Percentiles rank a stretch among this genome's conserved stretches.
These are phyloP conservation scores for Euwallacea similis DNA, from an alignment of 1,140 invertebrate species.

Conservation along the genomic window DNA sequence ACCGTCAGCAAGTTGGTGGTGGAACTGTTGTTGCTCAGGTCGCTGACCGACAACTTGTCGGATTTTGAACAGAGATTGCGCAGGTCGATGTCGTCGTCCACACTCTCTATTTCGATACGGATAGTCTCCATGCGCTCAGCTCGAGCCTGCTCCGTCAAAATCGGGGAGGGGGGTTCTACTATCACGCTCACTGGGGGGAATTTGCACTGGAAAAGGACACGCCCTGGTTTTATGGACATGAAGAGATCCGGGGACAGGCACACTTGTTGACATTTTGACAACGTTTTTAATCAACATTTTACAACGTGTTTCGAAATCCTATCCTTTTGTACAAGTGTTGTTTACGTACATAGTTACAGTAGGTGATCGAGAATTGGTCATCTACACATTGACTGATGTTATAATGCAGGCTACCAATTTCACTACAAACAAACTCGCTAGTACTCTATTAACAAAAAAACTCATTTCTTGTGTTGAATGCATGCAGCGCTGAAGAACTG, in stretches of 20 bases:
- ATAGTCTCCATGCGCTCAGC: slow-evolving; percentile 56
- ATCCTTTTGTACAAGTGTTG: too few relatives aligned
- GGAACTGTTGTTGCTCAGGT: slow-evolving; percentile 52
- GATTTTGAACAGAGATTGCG: slow-evolving; percentile 51
- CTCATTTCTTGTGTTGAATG: too few relatives aligned
- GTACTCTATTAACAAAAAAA: too few relatives aligned
- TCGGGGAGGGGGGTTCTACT: slow-evolving; percentile 70
- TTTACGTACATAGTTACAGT: too few relatives aligned
- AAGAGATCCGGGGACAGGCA: background rate
- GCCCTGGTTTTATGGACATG: slow-evolving; percentile 26
- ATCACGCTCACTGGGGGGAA: slow-evolving; percentile 69
- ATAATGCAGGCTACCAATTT: too few relatives aligned
- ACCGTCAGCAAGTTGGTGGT: slow-evolving; percentile 64
- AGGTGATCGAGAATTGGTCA: too few relatives aligned
- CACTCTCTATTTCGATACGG: slow-evolving; percentile 45
- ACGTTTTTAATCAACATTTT: too few relatives aligned
- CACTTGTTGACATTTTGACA: too few relatives aligned
- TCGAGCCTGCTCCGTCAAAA: slow-evolving; percentile 53
- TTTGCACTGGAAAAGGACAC: slow-evolving; percentile 43
- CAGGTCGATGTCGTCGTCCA: slow-evolving; percentile 53
- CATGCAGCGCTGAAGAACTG: too few relatives aligned
- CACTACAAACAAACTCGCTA: too few relatives aligned
- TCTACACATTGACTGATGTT: too few relatives aligned
- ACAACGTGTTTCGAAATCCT: too few relatives aligned
- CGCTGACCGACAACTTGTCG: slow-evolving; percentile 51